phyloP scores from a whole-genome alignment of 2,888 invertebrate species.

The Nomada fabriciana region DNA sequence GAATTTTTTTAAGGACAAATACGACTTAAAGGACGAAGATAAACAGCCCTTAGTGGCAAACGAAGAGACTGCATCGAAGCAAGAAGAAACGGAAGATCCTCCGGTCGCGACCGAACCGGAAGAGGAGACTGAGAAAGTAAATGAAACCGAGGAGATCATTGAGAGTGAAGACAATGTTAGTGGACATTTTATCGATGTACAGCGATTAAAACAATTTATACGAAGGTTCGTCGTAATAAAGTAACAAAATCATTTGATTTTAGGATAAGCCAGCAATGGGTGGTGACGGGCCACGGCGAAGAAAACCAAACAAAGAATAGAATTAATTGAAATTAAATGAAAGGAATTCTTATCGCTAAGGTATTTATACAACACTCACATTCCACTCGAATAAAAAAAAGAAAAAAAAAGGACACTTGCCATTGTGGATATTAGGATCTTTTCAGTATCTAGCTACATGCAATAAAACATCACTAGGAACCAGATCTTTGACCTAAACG shows the following conservation, averaged over 20 bases:
- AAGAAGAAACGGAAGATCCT: constrained; percentile 69
- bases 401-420: constrained; percentile 59
- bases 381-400: constrained; percentile 70
- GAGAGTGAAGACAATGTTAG: constrained; percentile 77
- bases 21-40: constrained; percentile 73
- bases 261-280: constrained; percentile 74
- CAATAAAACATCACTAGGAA: constrained; percentile 65
- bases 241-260: constrained; percentile 17
- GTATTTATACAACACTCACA: constrained; percentile 77
- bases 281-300: constrained; percentile 82
- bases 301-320: constrained; percentile 82
- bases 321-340: constrained; percentile 58
- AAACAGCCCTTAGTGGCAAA: constrained; percentile 77
- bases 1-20: constrained; percentile 70
- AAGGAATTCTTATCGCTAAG: constrained; percentile 51
- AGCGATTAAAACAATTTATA: neutral
- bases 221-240: neutral
- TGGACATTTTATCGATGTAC: neutral
- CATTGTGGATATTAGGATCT: constrained; percentile 68
- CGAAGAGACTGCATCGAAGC: constrained; percentile 85
- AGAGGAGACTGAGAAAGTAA: constrained; percentile 71
- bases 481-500: constrained; percentile 63
- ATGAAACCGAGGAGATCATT: constrained; percentile 74
- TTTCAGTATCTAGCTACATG: constrained; percentile 64
- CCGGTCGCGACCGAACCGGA: constrained; percentile 68